phyloP scores from a whole-genome alignment of 2,113 vertebrate species.

The Nerophis lumbriciformis region DNA sequence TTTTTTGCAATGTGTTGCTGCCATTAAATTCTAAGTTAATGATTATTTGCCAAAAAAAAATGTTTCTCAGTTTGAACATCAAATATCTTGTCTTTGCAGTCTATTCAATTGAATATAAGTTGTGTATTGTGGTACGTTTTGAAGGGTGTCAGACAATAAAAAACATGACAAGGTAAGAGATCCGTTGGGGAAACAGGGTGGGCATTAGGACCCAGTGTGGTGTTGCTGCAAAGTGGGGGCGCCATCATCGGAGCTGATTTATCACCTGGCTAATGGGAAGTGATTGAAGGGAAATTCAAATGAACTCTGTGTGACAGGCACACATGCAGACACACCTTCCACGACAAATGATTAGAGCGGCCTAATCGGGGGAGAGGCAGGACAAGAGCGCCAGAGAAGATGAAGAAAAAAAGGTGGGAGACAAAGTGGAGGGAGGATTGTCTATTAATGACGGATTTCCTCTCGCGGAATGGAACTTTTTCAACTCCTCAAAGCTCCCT shows the following conservation, averaged over 20 bases:
- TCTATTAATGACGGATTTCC: slow-evolving; percentile 36
- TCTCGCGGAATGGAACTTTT: slow-evolving; percentile 19
- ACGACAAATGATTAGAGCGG: slow-evolving; percentile 64
- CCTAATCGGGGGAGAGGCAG: slow-evolving; percentile 70
- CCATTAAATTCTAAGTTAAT: no score
- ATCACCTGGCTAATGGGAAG: slow-evolving; percentile 97
- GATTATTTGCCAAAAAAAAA: no score
- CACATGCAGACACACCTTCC: slow-evolving; percentile 54
- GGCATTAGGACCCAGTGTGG: slow-evolving; percentile 73
- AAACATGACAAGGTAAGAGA: background rate
- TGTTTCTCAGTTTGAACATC: no score
- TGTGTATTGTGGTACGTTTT: no score
- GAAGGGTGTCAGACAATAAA: no score
- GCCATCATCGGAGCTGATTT: slow-evolving; percentile 79
- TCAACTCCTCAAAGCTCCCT: background rate
- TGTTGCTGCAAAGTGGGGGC: slow-evolving; percentile 42
- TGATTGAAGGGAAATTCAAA: slow-evolving; percentile 99
- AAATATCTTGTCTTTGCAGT: no score
- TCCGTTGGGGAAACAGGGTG: slow-evolving; percentile 47
- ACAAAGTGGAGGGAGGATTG: slow-evolving; percentile 35
- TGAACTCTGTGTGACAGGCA: slow-evolving; percentile 95
- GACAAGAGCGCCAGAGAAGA: slow-evolving; percentile 36
- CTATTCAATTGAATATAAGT: no score
- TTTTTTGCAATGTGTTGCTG: no score
- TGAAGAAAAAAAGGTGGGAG: slow-evolving; percentile 42